Evolutionary conservation across 2,888 invertebrate species (phyloP).

Genomic region (Ormyrus thymus): DNA sequence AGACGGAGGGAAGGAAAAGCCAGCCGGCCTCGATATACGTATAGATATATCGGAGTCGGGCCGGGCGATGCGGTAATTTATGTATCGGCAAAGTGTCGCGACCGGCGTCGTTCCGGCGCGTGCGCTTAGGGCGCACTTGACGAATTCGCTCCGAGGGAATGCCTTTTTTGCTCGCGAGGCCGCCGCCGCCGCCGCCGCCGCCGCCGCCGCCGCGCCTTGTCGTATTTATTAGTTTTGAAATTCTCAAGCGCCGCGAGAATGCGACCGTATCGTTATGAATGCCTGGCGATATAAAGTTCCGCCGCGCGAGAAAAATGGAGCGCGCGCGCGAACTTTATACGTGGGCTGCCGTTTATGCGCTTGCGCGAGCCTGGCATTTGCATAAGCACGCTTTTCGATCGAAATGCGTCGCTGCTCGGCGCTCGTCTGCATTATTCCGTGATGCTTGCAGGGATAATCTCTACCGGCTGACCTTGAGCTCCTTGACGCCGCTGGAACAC

Average conservation of each 20-base stretch:
- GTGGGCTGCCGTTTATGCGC: background rate
- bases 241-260: conserved; percentile 8
- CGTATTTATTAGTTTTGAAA: conserved; percentile 44
- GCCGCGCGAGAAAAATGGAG: background rate
- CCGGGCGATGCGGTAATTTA: conserved; percentile 35
- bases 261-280: conserved; percentile 9
- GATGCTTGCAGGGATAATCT: conserved; percentile 84
- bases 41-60: background rate
- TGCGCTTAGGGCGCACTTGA: conserved; percentile 1
- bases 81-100: conserved; percentile 28
- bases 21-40: background rate
- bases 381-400: too few species aligned
- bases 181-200: background rate
- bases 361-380: background rate
- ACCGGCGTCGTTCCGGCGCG: background rate
- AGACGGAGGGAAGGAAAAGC: background rate
- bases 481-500: conserved; percentile 83
- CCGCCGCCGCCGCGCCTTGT: conserved; percentile 12
- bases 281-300: background rate
- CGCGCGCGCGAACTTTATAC: background rate
- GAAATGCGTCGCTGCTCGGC: too few species aligned
- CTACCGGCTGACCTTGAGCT: conserved; percentile 86
- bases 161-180: background rate
- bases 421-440: conserved; percentile 33
- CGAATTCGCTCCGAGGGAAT: background rate